These are phyloP conservation scores for Esox lucius DNA, from an alignment of 2,797 vertebrate species.

Conservation along the genomic window DNA sequence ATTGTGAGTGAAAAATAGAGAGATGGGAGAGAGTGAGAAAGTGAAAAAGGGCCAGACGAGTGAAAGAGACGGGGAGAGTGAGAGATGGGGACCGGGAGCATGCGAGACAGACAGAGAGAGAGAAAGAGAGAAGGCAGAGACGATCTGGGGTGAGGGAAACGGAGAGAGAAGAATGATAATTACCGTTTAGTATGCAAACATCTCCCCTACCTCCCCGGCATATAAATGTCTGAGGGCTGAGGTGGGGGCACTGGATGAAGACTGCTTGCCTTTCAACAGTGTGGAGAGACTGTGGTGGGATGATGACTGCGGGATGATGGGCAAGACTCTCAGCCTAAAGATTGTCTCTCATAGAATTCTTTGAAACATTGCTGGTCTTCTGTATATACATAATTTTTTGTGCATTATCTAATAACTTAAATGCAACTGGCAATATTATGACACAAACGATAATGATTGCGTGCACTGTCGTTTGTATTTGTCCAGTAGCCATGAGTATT, in stretches of 20 bases:
- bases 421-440: not conserved
- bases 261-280: not conserved
- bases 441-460: not conserved
- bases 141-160: not conserved
- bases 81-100: too few species aligned
- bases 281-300: not conserved
- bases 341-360: not conserved
- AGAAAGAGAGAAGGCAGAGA: not conserved
- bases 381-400: too few species aligned
- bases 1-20: too few species aligned
- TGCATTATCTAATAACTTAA: not conserved
- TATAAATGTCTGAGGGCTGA: conserved; percentile 34
- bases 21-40: too few species aligned
- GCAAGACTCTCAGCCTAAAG: not conserved
- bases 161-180: conserved; percentile 56
- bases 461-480: not conserved
- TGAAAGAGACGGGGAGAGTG: too few species aligned
- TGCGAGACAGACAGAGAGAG: not conserved
- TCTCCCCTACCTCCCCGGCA: conserved; percentile 41
- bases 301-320: not conserved
- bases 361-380: not conserved
- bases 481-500: not conserved
- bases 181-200: conserved; percentile 55
- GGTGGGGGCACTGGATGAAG: not conserved
- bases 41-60: too few species aligned